A percentile compares a stretch with the other conserved stretches of the same genome.
These are phyloP conservation scores for Acronicta leporina DNA, from an alignment of 2,888 invertebrate species.

Conservation along the genomic window DNA sequence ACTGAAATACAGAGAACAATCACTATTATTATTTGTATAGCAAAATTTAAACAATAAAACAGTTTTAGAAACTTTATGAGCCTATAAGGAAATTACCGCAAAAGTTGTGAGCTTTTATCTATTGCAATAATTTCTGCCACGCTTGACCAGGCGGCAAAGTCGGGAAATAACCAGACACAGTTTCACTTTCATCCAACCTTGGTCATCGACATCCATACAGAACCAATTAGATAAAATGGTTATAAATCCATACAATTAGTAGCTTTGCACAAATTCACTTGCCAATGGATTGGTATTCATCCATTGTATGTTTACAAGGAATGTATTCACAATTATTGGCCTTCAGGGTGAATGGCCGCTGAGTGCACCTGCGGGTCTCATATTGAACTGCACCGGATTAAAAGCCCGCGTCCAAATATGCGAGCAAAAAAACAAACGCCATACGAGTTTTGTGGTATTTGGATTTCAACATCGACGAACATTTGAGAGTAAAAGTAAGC, in stretches of 20 bases:
- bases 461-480: constrained; percentile 37
- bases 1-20: background rate
- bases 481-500: constrained; percentile 36
- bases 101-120: constrained; percentile 54
- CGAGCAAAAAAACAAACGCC: constrained; percentile 72
- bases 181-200: constrained; percentile 82
- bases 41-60: background rate
- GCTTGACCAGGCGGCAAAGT: constrained; percentile 65
- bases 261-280: constrained; percentile 29
- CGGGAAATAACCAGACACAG: constrained; percentile 70
- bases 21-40: too few species aligned
- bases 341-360: constrained; percentile 77
- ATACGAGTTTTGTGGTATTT: constrained; percentile 67
- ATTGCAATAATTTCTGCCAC: constrained; percentile 67
- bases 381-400: constrained; percentile 67
- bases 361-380: constrained; percentile 78
- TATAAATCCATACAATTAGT: constrained; percentile 47
- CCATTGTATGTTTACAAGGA: constrained; percentile 58
- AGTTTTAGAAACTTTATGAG: constrained; percentile 14
- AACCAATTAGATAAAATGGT: constrained; percentile 60
- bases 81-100: constrained; percentile 43
- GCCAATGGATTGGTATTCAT: constrained; percentile 36
- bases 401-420: constrained; percentile 75
- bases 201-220: constrained; percentile 72
- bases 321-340: constrained; percentile 67